phyloP scores from a whole-genome alignment of 2,113 vertebrate genomes.

The Platanista minor region DNA sequence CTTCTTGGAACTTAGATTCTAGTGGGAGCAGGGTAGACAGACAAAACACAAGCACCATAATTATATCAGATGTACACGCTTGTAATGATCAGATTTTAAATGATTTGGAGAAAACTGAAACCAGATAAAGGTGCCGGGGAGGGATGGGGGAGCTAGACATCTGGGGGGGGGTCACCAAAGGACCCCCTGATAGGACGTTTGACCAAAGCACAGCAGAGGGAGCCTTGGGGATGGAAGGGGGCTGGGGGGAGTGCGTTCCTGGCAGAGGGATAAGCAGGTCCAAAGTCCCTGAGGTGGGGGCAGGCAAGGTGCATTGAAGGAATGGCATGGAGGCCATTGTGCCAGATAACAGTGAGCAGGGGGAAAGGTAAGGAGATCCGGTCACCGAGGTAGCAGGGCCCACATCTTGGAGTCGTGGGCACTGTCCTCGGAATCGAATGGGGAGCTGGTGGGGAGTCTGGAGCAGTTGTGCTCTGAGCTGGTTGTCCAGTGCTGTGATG shows the following conservation, averaged over 20 bases:
- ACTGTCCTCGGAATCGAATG: rapidly evolving
- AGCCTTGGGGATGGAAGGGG: not conserved
- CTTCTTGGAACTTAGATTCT: not conserved
- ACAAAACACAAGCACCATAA: not conserved
- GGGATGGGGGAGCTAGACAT: no score
- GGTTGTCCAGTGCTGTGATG: not conserved
- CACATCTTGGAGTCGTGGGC: rapidly evolving
- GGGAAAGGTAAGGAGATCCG: not conserved
- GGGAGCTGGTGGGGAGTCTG: not conserved
- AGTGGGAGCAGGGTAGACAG: not conserved
- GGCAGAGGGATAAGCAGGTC: not conserved
- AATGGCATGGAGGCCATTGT: not conserved
- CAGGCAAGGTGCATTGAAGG: not conserved
- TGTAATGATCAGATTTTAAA: not conserved
- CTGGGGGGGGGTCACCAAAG: not conserved
- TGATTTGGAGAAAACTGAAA: not conserved
- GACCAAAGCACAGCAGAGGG: not conserved
- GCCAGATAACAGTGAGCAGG: no score
- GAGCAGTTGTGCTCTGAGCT: no score
- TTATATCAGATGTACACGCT: not conserved
- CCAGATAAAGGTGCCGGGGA: not conserved
- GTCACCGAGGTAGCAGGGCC: no score
- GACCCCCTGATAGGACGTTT: no score
- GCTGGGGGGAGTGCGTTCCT: no score
- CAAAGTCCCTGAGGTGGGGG: not conserved